Percentiles rank a stretch among this genome's conserved stretches.
phyloP scores from a whole-genome alignment of 2,888 invertebrate genomes.

The Trisateles emortualis region DNA sequence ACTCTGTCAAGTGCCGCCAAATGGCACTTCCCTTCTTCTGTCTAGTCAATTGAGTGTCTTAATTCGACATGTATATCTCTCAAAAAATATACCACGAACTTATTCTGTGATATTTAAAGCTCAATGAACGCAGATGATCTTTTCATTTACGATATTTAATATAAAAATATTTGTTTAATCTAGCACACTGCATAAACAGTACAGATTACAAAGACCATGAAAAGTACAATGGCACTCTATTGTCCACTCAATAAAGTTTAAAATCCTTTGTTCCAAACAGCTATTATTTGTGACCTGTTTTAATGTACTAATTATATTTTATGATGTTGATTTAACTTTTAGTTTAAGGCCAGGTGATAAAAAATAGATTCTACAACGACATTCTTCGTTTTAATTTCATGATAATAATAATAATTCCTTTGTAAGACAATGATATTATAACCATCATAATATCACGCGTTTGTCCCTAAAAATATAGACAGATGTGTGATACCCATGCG shows the following conservation, averaged over 20 bases:
- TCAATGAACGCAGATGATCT: slow-evolving; percentile 18
- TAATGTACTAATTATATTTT: slow-evolving; percentile 29
- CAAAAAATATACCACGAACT: no score
- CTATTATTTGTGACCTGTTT: slow-evolving; percentile 23
- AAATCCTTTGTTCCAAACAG: background rate
- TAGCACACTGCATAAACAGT: slow-evolving; percentile 15
- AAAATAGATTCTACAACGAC: slow-evolving; percentile 12
- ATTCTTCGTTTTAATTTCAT: no score
- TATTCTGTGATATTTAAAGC: slow-evolving; percentile 1
- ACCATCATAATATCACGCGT: no score
- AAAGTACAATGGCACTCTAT: background rate
- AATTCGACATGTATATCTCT: no score
- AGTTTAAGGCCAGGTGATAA: slow-evolving; percentile 23
- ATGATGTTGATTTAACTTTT: slow-evolving; percentile 30
- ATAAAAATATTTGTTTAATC: slow-evolving; percentile 22
- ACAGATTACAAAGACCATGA: background rate
- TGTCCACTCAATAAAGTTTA: accelerated
- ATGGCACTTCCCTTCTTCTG: no score
- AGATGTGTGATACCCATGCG: no score
- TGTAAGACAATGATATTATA: no score
- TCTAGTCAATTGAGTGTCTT: no score
- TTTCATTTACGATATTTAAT: slow-evolving; percentile 13
- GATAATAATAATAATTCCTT: no score
- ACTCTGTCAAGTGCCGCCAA: no score
- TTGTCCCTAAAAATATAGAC: no score